Base-by-base conservation (phyloP, 2,113 vertebrate species). In the Pedionomus torquatus region DNA sequence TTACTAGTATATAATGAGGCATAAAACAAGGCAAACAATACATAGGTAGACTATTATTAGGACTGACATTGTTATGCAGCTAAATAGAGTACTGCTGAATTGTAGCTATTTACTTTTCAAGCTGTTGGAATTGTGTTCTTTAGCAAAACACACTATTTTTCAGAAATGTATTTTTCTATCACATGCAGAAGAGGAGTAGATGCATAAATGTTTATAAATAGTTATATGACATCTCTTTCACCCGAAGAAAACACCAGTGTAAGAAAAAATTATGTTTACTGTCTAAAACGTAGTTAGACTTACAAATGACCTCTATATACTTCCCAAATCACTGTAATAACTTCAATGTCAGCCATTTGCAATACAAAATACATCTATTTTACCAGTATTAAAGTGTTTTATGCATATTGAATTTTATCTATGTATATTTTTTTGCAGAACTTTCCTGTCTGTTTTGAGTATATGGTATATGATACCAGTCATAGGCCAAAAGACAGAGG, bases 231-330 rank as follows among this genome's bases (percentile, higher is more conserved):
- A 57, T 70, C 79, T 83, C 46, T 81, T 90, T 87, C 64, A 48
- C 33, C 80, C 89, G 66, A 78, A 75, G 60, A 86, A 89, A 84
- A 48, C 61, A 52, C 66, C 9, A 44, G 0, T 60, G 21, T 43
- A 31, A 79, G 52, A 81, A 92, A 93, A 95, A 93, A 95, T 87
- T 57, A 69, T 24, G 43, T 83, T 90, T 83, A 17, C 68, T 83
- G 15, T 85, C 48, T 91, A n/a, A 90, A 89, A 78, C 20, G 6
- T 25, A 77, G 19, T 39, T 35, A 89, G 83, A 58, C 44, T 80
- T 69, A 60, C 4, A 86, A 90, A 84, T 2, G 2, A 75, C 43
- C 6, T 64, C 74, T n/a, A 21, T 4, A 9, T 5, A 17, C 5
- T 4, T 12, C 8, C 31, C 39, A 63, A 46, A 75, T 94, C 28